Base-by-base conservation (phyloP, 2,888 invertebrate species). In the Nomada fabriciana region DNA sequence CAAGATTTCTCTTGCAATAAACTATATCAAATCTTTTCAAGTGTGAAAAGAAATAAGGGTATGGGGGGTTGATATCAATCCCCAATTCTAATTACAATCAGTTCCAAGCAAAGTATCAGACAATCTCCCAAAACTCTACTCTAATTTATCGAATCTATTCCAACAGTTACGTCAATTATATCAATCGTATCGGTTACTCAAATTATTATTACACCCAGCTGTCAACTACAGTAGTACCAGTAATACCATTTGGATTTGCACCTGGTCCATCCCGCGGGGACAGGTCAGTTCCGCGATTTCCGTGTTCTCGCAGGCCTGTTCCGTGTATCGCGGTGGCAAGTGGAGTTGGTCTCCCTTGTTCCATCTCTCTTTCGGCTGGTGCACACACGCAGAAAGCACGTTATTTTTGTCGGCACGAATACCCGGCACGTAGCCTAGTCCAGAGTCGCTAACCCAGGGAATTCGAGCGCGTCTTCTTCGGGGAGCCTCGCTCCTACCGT, bases 361-460 rank as follows among this genome's bases (percentile, higher is more conserved):
- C 69, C 61, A 18, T 73, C 72, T 82, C 75, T 68, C 64, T 77
- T 78, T 80, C 80, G 50, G 52, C 42, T 59, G 74, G 75, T 82
- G 80, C 86, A 88, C 90, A 88, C 89, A 89, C 90, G 88, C 85
- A 90, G 92, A 93, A 93, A 92, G 91, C 86, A 90, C 91, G 93
- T 93, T 94, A 94, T 94, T 94, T 94, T 94, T 90, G 93, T 94
- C 93, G 90, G 91, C 93, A 91, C 92, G 91, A 93, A 93, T 93
- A 92, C 91, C 90, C 90, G 85, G 88, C 87, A 76, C 87, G 81
- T 90, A 88, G 86, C 86, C 76, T 84, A 81, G 79, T 84, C 72
- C 79, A 83, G 88, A 88, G 88, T 89, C 86, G 89, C 90, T 89
- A 86, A 90, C 89, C 88, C 88, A 85, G 88, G 85, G 89, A 90